Evolutionary conservation across 2,797 vertebrate species (phyloP), one percentile per base, ranked within the genome.

Genomic region (Rhinogobio ventralis): DNA sequence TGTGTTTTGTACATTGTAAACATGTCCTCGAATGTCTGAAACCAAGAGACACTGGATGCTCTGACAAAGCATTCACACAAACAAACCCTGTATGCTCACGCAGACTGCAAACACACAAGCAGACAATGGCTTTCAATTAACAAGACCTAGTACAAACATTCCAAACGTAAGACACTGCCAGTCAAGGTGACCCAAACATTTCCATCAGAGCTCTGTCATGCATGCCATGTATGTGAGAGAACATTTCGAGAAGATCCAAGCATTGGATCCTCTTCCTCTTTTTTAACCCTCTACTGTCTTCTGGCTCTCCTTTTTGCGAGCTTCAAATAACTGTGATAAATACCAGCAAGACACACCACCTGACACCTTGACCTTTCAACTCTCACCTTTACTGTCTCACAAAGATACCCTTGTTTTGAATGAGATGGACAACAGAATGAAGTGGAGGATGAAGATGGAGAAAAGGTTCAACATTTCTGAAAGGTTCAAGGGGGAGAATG

Each of bases 311-410:
- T 2, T n/a, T n/a, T n/a, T 75, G 45, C 36, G 53, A 67, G 68
- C 11, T 45, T 93, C 86, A 84, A 92, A 79, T 88, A 88, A 86
- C 85, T 87, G 86, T 94, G 93, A 77, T 86, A 94, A 93, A 94
- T 95, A 93, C 93, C 91, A 91, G 93, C 93, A 91, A 91, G 88
- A 93, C 92, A 89, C 92, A 93, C 91, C 91, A 92, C 90, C 92
- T 93, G 92, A 93, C 92, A 93, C 68, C 81, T 55, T 91, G 93
- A 94, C 92, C 94, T 86, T 84, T 84, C 90, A 94, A 87, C 92
- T 90, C 92, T 90, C 74, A 91, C 90, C 91, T 93, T 87, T 88
- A 87, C 88, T 60, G 71, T 51, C 60, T 60, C 81, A 94, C 93
- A 94, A 88, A 89, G 49, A 83, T 83, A 86, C 85, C 88, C 53